A percentile compares a stretch with the other conserved stretches of the same genome.
phyloP scores from a whole-genome alignment of 1,140 invertebrate genomes.

The Rhopalosiphum padi region DNA sequence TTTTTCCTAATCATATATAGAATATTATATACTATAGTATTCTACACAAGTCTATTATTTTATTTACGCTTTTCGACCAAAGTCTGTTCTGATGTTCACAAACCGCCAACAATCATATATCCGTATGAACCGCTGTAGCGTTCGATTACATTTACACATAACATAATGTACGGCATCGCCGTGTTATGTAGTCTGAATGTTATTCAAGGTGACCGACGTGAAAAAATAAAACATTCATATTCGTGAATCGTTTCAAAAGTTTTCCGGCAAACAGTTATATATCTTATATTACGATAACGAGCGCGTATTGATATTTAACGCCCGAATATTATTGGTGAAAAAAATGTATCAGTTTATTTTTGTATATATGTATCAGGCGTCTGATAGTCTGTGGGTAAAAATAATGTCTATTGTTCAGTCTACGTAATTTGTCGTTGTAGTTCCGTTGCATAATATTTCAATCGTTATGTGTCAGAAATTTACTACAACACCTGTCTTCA shows the following conservation, averaged over 20 bases:
- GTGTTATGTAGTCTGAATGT: constrained; percentile 11
- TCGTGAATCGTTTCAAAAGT: neutral
- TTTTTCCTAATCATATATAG: neutral
- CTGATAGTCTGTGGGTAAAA: neutral
- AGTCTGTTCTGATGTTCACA: neutral
- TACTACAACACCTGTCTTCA: neutral
- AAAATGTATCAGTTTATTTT: neutral
- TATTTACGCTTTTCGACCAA: constrained; percentile 19
- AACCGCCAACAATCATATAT: neutral
- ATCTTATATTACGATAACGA: no score
- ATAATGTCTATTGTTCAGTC: neutral
- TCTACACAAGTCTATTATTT: neutral
- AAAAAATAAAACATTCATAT: neutral
- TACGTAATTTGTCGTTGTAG: neutral
- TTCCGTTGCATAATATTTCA: neutral
- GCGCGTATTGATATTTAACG: no score
- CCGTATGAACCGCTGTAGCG: neutral
- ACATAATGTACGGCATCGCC: neutral
- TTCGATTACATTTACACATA: neutral
- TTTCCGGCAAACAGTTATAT: neutral
- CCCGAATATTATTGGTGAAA: neutral
- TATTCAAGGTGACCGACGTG: constrained; percentile 9
- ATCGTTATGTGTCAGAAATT: neutral
- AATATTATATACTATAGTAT: neutral
- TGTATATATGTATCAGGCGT: neutral